Conservation (phyloP, 2,113 vertebrate genomes). For the Phaethon lepturus region DNA sequence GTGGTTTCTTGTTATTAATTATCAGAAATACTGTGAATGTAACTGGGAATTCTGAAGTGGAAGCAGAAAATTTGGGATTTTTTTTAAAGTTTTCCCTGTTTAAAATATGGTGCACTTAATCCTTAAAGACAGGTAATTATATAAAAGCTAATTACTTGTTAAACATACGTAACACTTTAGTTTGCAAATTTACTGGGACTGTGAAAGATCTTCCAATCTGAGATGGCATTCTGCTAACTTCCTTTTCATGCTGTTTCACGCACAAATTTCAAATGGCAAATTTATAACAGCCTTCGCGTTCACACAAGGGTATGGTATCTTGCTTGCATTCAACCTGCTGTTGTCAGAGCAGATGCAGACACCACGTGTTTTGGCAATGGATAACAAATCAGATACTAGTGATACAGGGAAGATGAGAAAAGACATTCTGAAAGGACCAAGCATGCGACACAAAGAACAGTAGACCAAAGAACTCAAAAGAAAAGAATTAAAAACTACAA, state of each 20-base stretch:
- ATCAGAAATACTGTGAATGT: background rate
- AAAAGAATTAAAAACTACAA: background rate
- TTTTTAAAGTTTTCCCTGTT: background rate
- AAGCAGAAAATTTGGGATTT: background rate
- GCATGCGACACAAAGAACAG: background rate
- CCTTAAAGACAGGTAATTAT: background rate
- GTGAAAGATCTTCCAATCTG: background rate
- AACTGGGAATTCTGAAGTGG: background rate
- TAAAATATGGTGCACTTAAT: background rate
- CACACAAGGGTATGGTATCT: constrained; percentile 28
- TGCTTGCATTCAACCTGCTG: constrained; percentile 57
- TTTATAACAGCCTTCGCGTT: constrained; percentile 29
- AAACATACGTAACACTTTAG: background rate
- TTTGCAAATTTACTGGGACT: background rate
- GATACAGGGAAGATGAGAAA: constrained; percentile 35
- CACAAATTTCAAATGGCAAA: constrained; percentile 42
- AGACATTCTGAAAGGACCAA: constrained; percentile 50
- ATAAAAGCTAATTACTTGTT: background rate
- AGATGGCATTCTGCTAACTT: constrained; percentile 28
- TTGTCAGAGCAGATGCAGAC: constrained; percentile 57
- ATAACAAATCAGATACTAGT: constrained; percentile 46
- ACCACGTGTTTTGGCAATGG: constrained; percentile 45
- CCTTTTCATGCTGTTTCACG: background rate
- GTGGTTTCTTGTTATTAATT: background rate
- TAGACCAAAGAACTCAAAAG: background rate